Base-by-base conservation (phyloP, 2,797 vertebrate species). In the Apogon hyalosoma region DNA sequence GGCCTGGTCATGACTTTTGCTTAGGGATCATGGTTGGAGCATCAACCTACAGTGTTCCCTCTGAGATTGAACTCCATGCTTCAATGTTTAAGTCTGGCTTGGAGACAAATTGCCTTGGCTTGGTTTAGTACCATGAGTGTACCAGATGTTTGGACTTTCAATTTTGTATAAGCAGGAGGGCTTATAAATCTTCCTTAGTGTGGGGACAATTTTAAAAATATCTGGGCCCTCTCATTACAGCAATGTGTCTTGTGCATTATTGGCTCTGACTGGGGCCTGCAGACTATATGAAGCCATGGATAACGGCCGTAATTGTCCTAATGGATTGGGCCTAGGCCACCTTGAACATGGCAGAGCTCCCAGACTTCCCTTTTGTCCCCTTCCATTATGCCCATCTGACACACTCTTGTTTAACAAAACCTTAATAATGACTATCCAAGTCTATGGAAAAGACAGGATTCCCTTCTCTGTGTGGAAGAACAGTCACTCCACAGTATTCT, bases 341-440 rank as follows among this genome's bases (percentile, higher is more conserved):
- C 58, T 72, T 83, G 69, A 85, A 49, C 66, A 42, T 73, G 76
- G 82, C 80, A 80, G 28, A 69, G 62, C 72, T 80, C 77, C 82
- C 77, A 69, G 67, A 67, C 38, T 46, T 63, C 63, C 65, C 36
- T 33, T 60, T 77, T 72, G 60, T 85, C 63, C 51, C 71, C 48
- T 76, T 65, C 49, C 39, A 57, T 62, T 69, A 63, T 57, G 43
- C 15, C 57, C 41, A 66, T 50, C 52, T 43, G 69, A 79, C 65
- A 73, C 38, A 19, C 33, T 73, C 52, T 19, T 59, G 54, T 66
- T 81, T 38, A 78, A 68, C 69, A 62, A 69, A 80, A 77, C 61
- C 40, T 56, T 62, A 47, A 61, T 61, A 65, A 76, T 28, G 54
- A 56, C 16, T 4, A 1, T 45, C 46, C 33, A 8, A 58, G 57